Percentiles rank a stretch among this genome's conserved stretches.
These are phyloP conservation scores for Drosophila greeni DNA, from an alignment of 2,888 invertebrate species.

Conservation along the genomic window DNA sequence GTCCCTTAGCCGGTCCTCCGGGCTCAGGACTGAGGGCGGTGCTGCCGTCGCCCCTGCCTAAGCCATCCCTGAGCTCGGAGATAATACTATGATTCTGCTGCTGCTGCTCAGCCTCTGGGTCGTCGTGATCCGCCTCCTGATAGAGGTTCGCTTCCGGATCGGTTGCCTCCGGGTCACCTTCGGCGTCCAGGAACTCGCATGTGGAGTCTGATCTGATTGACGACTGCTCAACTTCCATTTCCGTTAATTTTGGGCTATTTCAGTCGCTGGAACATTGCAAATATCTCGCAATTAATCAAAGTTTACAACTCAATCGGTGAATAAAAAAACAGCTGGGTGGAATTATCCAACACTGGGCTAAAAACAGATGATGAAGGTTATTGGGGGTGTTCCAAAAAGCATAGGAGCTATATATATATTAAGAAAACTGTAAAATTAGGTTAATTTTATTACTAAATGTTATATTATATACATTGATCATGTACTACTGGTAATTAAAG, in stretches of 20 bases:
- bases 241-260: slow-evolving; percentile 11
- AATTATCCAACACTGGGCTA: slow-evolving; percentile 9
- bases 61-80: slow-evolving; percentile 69
- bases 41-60: slow-evolving; percentile 18
- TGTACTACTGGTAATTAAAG: not conserved
- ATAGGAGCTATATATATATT: fast-evolving
- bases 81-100: slow-evolving; percentile 73
- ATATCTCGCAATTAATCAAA: slow-evolving; percentile 29
- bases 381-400: not conserved
- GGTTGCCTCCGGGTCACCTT: slow-evolving; percentile 51
- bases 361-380: slow-evolving; percentile 26
- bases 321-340: slow-evolving; percentile 14
- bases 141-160: slow-evolving; percentile 54
- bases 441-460: no score
- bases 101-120: slow-evolving; percentile 59
- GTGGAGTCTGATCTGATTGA: slow-evolving; percentile 61
- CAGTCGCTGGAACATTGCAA: slow-evolving; percentile 35
- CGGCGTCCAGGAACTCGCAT: slow-evolving; percentile 75
- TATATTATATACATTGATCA: no score
- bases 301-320: slow-evolving; percentile 27
- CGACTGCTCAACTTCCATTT: slow-evolving; percentile 66
- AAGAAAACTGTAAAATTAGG: not conserved
- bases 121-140: slow-evolving; percentile 59
- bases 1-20: slow-evolving; percentile 63
- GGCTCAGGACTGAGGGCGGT: slow-evolving; percentile 51